phyloP scores from a whole-genome alignment of 2,888 invertebrate genomes.

The Melangyna quadrimaculata region DNA sequence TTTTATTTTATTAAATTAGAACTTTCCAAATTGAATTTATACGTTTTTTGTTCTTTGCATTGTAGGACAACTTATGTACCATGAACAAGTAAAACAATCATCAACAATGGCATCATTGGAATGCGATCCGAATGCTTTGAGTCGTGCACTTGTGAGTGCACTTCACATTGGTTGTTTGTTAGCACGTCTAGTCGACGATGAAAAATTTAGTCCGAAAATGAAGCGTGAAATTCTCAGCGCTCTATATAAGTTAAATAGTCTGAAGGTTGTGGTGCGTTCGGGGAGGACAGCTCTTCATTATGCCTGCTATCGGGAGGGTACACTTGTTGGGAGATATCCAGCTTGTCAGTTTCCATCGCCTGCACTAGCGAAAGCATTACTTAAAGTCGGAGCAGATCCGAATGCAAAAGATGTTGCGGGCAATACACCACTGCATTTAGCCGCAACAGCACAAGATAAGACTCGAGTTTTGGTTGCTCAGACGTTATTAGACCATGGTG shows the following conservation, averaged over 20 bases:
- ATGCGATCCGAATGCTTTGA: constrained; percentile 87
- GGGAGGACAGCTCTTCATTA: constrained; percentile 90
- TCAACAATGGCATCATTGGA: constrained; percentile 85
- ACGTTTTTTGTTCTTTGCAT: constrained; percentile 12
- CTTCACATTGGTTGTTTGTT: constrained; percentile 91
- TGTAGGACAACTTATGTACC: constrained; percentile 83
- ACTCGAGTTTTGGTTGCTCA: constrained; percentile 88
- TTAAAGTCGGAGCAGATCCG: constrained; percentile 91
- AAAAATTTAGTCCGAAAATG: constrained; percentile 82
- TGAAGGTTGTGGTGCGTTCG: constrained; percentile 84
- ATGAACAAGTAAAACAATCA: constrained; percentile 73
- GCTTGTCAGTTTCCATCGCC: constrained; percentile 87
- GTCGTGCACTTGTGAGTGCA: constrained; percentile 92
- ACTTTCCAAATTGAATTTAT: background rate
- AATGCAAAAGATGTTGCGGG: constrained; percentile 90
- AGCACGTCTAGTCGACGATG: constrained; percentile 85
- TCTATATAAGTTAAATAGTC: constrained; percentile 90
- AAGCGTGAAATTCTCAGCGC: constrained; percentile 85
- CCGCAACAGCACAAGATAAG: constrained; percentile 88
- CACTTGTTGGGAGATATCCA: constrained; percentile 86
- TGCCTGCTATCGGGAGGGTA: constrained; percentile 90
- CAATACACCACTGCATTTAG: constrained; percentile 93
- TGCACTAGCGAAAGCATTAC: constrained; percentile 87
- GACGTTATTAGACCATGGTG: constrained; percentile 89
- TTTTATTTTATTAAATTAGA: background rate